Percentiles rank a stretch among this genome's conserved stretches.
These are phyloP conservation scores for Drosophila grimshawi DNA, from an alignment of 1,140 invertebrate genomes.

Conservation along the genomic window DNA sequence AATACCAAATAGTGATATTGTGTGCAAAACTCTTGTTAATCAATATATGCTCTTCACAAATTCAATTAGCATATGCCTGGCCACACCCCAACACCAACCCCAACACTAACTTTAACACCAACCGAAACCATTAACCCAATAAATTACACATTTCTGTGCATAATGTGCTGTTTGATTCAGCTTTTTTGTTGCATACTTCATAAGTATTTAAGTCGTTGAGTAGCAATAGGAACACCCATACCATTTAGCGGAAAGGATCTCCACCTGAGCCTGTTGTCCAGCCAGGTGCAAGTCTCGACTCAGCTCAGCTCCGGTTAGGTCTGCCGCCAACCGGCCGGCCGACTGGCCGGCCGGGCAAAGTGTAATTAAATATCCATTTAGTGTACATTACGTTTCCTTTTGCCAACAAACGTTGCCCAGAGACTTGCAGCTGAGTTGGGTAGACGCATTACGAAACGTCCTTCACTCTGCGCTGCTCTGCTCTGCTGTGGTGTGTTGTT, in stretches of 20 bases:
- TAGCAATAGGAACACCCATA: neutral
- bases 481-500: neutral
- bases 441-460: conserved; percentile 71
- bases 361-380: conserved; percentile 82
- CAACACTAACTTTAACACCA: too few species aligned
- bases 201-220: conserved; percentile 34
- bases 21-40: conserved; percentile 1
- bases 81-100: too few species aligned
- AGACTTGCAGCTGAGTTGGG: conserved; percentile 52
- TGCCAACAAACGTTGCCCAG: conserved; percentile 45
- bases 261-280: conserved; percentile 13
- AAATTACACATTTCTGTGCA: neutral
- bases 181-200: conserved; percentile 34
- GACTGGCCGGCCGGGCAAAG: conserved; percentile 45
- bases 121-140: neutral
- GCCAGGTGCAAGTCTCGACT: conserved; percentile 13
- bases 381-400: conserved; percentile 78
- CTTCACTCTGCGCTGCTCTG: neutral
- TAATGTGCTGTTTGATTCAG: neutral
- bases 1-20: conserved; percentile 21
- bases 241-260: conserved; percentile 2
- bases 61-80: conserved; percentile 6
- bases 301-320: neutral
- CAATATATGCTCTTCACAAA: conserved; percentile 5
- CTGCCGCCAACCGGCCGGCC: conserved; percentile 3